Percentiles rank a stretch among this genome's conserved stretches.
Conservation (phyloP, 2,888 invertebrate genomes). For the Synanthedon myopaeformis region DNA sequence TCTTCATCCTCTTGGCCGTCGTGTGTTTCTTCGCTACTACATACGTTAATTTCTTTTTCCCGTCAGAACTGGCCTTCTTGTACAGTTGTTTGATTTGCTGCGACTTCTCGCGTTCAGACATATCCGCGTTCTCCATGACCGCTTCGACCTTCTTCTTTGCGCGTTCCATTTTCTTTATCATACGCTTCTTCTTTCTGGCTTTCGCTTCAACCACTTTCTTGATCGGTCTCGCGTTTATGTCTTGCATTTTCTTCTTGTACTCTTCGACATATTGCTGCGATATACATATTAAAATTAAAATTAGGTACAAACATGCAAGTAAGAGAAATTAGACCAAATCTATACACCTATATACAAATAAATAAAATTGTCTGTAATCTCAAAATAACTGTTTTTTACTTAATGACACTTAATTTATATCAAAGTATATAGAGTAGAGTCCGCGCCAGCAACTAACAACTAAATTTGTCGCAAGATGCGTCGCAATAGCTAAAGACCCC, state of each 20-base stretch:
- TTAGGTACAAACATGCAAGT: no score
- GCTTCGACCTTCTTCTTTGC: conserved; percentile 96
- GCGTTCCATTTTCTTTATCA: conserved; percentile 86
- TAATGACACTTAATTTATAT: no score
- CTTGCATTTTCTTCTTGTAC: conserved; percentile 84
- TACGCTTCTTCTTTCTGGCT: conserved; percentile 95
- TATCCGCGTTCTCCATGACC: conserved; percentile 90
- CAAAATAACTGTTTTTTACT: no score
- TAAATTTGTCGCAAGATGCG: no score
- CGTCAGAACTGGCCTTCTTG: conserved; percentile 86
- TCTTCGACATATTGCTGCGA: conserved; percentile 82
- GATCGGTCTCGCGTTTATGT: conserved; percentile 93
- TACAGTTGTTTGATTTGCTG: conserved; percentile 93
- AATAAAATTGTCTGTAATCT: no score
- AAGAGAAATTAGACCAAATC: no score
- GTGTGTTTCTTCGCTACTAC: conserved; percentile 93
- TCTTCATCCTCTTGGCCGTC: conserved; percentile 78
- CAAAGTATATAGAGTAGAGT: no score
- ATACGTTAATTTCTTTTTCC: conserved; percentile 91
- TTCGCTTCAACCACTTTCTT: conserved; percentile 99
- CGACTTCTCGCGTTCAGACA: conserved; percentile 93
- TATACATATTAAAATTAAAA: no score
- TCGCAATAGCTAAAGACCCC: no score
- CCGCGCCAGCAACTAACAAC: no score
- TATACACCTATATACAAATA: no score